A percentile compares a stretch with the other conserved stretches of the same genome.
These are phyloP conservation scores for Dyspetes luteomarginatus DNA, from an alignment of 2,888 invertebrate genomes.

Conservation along the genomic window DNA sequence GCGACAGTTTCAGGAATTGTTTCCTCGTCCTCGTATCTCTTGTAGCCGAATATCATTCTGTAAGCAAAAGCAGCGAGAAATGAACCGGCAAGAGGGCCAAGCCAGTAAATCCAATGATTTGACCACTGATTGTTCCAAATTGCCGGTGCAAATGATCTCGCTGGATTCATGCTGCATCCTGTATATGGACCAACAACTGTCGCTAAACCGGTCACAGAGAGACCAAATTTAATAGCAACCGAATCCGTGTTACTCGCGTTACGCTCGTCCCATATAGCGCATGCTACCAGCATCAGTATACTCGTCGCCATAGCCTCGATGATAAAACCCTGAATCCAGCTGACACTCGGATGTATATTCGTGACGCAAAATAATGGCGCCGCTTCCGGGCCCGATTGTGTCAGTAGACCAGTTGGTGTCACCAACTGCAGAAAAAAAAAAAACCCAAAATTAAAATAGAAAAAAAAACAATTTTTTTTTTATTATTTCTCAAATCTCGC, in stretches of 20 bases:
- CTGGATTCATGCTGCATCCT: conserved; percentile 89
- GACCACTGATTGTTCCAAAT: conserved; percentile 81
- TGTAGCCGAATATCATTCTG: conserved; percentile 72
- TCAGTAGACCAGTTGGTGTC: conserved; percentile 73
- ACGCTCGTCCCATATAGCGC: conserved; percentile 82
- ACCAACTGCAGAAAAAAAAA: conserved; percentile 72
- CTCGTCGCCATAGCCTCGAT: conserved; percentile 81
- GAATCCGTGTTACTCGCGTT: conserved; percentile 81
- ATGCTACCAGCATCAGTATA: conserved; percentile 81
- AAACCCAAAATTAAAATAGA: no score
- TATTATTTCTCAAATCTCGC: no score
- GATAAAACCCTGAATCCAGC: conserved; percentile 78
- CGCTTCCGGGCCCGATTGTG: conserved; percentile 16
- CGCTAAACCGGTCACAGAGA: conserved; percentile 81
- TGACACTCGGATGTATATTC: conserved; percentile 72
- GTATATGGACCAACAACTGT: conserved; percentile 84
- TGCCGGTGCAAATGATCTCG: conserved; percentile 83
- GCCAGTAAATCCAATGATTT: conserved; percentile 82
- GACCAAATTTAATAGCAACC: conserved; percentile 82
- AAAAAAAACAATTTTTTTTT: no score
- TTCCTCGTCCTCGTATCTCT: conserved; percentile 60
- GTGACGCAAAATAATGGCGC: conserved; percentile 79
- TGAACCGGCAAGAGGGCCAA: conserved; percentile 80
- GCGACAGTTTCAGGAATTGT: conserved; percentile 73
- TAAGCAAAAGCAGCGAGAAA: conserved; percentile 76